Conservation (phyloP, 2,888 invertebrate species). For the Cosmia pyralina region DNA sequence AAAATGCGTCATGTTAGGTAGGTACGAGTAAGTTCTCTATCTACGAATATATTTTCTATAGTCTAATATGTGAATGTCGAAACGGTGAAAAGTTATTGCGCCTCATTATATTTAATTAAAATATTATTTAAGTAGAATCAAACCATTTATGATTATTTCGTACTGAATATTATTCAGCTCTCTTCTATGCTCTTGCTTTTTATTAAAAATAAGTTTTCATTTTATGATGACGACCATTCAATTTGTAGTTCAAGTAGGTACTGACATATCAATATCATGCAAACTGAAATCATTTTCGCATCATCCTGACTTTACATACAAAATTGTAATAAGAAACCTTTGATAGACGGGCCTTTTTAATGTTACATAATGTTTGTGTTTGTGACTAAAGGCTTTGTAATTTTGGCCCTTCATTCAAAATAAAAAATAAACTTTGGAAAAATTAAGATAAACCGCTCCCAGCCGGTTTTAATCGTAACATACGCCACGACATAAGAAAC, state of each 20-base stretch:
- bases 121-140: conserved; percentile 2
- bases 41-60: conserved; percentile 31
- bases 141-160: background rate
- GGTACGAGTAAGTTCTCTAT: background rate
- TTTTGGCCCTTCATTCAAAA: background rate
- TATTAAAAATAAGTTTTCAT: background rate
- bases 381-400: conserved; percentile 5
- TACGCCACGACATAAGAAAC: background rate
- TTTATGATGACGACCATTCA: background rate
- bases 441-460: background rate
- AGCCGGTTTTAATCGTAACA: background rate
- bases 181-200: background rate
- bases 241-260: background rate
- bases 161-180: conserved; percentile 1
- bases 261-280: conserved; percentile 5
- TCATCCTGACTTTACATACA: conserved; percentile 1
- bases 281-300: conserved; percentile 3
- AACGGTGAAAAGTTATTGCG: background rate
- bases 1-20: background rate
- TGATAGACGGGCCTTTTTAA: background rate
- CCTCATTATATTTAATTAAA: background rate
- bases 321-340: background rate
- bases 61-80: background rate
- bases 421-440: conserved; percentile 6
- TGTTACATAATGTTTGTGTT: conserved; percentile 8